Evolutionary conservation across 2,888 invertebrate species (phyloP).

Genomic region (Cantharis flavilabris): DNA sequence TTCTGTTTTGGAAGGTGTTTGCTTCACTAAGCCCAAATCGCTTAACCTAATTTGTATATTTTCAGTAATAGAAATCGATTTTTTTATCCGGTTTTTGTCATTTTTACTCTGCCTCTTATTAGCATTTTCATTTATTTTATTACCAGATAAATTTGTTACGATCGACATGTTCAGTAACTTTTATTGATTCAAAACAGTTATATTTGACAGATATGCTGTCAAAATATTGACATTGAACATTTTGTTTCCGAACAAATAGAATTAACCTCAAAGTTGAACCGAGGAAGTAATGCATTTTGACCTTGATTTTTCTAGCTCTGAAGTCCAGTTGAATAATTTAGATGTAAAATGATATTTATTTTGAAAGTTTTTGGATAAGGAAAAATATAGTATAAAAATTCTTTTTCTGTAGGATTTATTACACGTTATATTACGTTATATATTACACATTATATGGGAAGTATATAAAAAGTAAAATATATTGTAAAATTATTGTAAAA

Average conservation of each 20-base stretch:
- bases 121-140: background rate
- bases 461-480: background rate
- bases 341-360: too few species aligned
- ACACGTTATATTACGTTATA: background rate
- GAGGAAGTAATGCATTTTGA: too few species aligned
- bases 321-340: too few species aligned
- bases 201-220: background rate
- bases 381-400: too few species aligned
- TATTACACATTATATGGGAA: too few species aligned
- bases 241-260: background rate
- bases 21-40: background rate
- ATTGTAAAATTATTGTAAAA: background rate
- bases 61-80: background rate
- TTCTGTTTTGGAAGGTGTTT: background rate
- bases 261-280: too few species aligned
- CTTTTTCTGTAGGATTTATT: too few species aligned
- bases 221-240: background rate
- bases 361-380: too few species aligned
- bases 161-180: background rate
- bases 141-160: background rate
- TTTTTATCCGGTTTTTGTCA: background rate
- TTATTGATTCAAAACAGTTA: background rate
- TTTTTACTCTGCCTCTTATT: background rate
- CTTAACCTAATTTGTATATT: background rate
- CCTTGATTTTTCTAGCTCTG: too few species aligned